A percentile compares a stretch with the other conserved stretches of the same genome.
phyloP scores from a whole-genome alignment of 2,888 invertebrate species.

The Zygaena filipendulae region DNA sequence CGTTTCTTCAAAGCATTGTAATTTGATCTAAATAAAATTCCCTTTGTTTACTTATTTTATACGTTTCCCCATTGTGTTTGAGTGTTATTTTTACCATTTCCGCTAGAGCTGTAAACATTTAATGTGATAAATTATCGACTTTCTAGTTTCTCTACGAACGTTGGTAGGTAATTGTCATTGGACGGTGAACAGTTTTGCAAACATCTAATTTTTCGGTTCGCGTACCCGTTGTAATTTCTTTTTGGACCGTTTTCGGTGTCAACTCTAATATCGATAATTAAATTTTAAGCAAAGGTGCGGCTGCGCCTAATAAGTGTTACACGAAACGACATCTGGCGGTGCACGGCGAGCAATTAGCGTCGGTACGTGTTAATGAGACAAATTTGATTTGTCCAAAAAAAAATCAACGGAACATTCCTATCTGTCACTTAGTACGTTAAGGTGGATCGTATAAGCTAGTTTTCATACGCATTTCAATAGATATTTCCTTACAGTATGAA shows the following conservation, averaged over 20 bases:
- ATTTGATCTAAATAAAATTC: too few relatives aligned
- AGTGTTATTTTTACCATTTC: too few relatives aligned
- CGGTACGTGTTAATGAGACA: slow-evolving; percentile 53
- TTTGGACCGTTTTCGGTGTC: slow-evolving; percentile 44
- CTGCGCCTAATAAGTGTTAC: slow-evolving; percentile 54
- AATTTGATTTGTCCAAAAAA: slow-evolving; percentile 32
- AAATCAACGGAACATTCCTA: slow-evolving; percentile 26
- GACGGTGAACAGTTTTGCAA: slow-evolving; percentile 49
- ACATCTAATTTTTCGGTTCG: slow-evolving; percentile 26
- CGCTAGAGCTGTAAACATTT: slow-evolving; percentile 6
- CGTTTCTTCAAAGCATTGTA: too few relatives aligned
- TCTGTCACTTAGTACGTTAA: too few relatives aligned
- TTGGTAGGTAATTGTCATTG: slow-evolving; percentile 36
- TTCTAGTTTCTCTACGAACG: slow-evolving; percentile 52
- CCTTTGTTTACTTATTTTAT: too few relatives aligned
- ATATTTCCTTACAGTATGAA: too few relatives aligned
- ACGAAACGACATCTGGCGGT: slow-evolving; percentile 44
- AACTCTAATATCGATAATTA: slow-evolving; percentile 57
- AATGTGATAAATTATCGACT: slow-evolving; percentile 33
- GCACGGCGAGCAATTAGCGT: slow-evolving; percentile 50
- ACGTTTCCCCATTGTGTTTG: too few relatives aligned
- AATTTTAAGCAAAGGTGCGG: slow-evolving; percentile 51
- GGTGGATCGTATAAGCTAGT: too few relatives aligned
- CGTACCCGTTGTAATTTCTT: slow-evolving; percentile 31
- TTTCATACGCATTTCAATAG: too few relatives aligned